Evolutionary conservation across 2,113 vertebrate species (phyloP).

Genomic region (Plotosus lineatus): DNA sequence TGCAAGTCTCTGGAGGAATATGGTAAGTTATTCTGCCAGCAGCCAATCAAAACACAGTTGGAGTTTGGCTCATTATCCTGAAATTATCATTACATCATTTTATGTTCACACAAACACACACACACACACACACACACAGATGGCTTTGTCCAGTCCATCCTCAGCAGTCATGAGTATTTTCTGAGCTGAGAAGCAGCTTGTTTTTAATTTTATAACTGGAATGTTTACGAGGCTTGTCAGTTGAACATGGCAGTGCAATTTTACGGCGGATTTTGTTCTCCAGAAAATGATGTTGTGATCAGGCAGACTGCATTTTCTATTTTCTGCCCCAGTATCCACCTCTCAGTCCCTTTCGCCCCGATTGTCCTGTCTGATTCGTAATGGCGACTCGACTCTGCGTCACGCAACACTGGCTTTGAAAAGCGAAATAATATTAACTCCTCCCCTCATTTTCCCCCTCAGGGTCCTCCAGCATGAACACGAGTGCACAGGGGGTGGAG

Average conservation of each 20-base stretch:
- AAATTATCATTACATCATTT: conserved; percentile 49
- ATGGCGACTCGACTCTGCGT: conserved; percentile 60
- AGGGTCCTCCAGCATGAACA: conserved; percentile 46
- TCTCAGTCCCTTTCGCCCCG: conserved; percentile 57
- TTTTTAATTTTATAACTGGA: conserved; percentile 59
- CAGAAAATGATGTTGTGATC: conserved; percentile 47
- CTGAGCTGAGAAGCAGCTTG: conserved; percentile 40
- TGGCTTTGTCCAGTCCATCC: neutral
- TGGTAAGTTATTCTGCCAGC: conserved; percentile 77
- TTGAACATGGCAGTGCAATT: conserved; percentile 66
- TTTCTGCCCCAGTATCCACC: conserved; percentile 50
- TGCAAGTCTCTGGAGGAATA: conserved; percentile 89
- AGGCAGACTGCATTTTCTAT: conserved; percentile 49
- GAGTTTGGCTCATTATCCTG: conserved; percentile 34
- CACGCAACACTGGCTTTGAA: conserved; percentile 64
- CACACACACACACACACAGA: conserved; percentile 18
- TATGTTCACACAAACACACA: conserved; percentile 15
- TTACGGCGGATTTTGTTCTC: conserved; percentile 61
- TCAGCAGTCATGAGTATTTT: conserved; percentile 25
- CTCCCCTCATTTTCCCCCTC: conserved; percentile 41
- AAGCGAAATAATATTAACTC: conserved; percentile 59
- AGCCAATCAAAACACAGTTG: conserved; percentile 39
- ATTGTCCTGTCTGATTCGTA: conserved; percentile 51
- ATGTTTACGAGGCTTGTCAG: conserved; percentile 63
- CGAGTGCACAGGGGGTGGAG: conserved; percentile 38